Evolutionary conservation across 2,797 vertebrate genomes (phyloP).

Genomic region (Semotilus atromaculatus): DNA sequence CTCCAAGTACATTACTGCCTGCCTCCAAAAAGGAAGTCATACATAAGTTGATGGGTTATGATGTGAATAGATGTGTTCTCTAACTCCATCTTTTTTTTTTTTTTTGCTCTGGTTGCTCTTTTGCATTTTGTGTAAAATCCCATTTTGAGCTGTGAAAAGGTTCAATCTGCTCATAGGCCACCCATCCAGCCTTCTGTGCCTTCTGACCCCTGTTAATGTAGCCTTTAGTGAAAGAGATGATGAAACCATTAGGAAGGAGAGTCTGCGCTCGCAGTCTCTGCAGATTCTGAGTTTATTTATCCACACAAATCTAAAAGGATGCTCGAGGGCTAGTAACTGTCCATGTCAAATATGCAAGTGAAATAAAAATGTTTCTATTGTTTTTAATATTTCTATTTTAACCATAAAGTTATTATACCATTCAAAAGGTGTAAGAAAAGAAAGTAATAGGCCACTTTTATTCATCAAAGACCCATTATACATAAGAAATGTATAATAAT

Average conservation of each 20-base stretch:
- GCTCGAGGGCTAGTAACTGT: background rate
- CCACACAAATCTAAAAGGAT: background rate
- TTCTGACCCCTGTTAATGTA: slow-evolving; percentile 13
- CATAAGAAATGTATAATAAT: background rate
- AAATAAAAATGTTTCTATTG: background rate
- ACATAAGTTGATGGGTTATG: slow-evolving; percentile 60
- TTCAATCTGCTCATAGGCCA: slow-evolving; percentile 7
- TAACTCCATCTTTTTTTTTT: slow-evolving; percentile 49
- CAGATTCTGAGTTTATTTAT: slow-evolving; percentile 11
- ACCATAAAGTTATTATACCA: background rate
- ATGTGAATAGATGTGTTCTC: slow-evolving; percentile 63
- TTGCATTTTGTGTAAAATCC: slow-evolving; percentile 37
- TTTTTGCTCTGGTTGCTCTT: slow-evolving; percentile 47
- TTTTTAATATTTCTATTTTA: background rate
- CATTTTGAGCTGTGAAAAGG: slow-evolving; percentile 27
- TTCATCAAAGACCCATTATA: background rate
- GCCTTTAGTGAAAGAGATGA: slow-evolving; percentile 15
- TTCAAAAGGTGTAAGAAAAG: background rate
- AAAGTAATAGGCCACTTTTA: background rate
- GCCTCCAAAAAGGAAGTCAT: slow-evolving; percentile 62
- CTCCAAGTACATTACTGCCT: slow-evolving; percentile 62
- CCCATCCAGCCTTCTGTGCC: background rate
- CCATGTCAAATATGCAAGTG: background rate
- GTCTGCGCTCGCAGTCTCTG: background rate
- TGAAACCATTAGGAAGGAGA: slow-evolving; percentile 19